Evolutionary conservation across 2,797 vertebrate genomes (phyloP), one percentile per base, ranked within the genome.

Genomic region (Dallia pectoralis): DNA sequence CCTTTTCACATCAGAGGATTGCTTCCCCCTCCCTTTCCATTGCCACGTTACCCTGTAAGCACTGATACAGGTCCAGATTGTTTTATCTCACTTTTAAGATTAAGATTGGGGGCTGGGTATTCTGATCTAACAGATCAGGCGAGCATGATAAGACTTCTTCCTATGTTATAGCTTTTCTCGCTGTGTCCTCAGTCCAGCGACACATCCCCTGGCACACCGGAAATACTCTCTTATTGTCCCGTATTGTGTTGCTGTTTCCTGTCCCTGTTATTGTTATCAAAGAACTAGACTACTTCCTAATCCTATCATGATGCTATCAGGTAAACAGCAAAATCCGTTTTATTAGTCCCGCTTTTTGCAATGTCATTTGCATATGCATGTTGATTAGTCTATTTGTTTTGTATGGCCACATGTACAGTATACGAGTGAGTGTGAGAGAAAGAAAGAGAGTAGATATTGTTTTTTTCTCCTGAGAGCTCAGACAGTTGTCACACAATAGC

Each of bases 361-460:
- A 18, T 53, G 4, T 71, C 74, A 33, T 81, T 81, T 77, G 73
- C 78, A 76, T 81, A 75, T 79, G 87, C 88, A 88, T 88, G 86
- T 84, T 87, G 87, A 88, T 88, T 81, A 88, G 90, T 90, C 88
- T 91, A 40, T 70, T 40, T 51, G 71, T 62, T n/a, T 18, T 66
- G 51, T 70, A 32, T 59, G n/a, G 18, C 16, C 9, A 18, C 29
- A 67, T 71, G 74, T 62, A 72, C 36, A 40, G 2, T 40, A 2
- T 40, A 40, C 5, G 5, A 6, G 36, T 40, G 53, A n/a, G 32
- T 40, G 9, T 5, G 5, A 6, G 36, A 6, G 53, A n/a, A n/a
- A 40, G 12, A 16, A 29, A 27, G 81, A 64, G 72, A 82, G 67
- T 74, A 40, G 67, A 82, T 83, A 83, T 90, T 89, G 88, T 90